phyloP scores from a whole-genome alignment of 2,888 invertebrate genomes.

The Sphecodes monilicornis region DNA sequence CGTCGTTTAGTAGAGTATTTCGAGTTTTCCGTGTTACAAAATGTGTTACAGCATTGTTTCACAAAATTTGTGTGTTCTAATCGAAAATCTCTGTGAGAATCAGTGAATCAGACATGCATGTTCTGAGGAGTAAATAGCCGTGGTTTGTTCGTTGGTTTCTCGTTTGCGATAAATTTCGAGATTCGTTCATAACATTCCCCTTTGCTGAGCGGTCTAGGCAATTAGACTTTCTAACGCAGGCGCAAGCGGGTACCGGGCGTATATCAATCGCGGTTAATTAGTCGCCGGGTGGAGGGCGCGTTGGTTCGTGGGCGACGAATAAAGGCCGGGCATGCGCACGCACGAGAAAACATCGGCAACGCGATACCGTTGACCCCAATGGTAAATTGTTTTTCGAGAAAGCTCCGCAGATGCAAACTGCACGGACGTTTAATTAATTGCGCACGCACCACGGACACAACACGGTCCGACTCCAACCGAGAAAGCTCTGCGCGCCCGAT shows the following conservation, averaged over 20 bases:
- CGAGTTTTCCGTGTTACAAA: neutral
- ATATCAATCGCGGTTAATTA: conserved; percentile 71
- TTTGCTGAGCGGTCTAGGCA: conserved; percentile 35
- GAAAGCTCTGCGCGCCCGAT: conserved; percentile 21
- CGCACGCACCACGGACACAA: conserved; percentile 39
- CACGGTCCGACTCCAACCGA: conserved; percentile 15
- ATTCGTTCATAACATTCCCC: conserved; percentile 48
- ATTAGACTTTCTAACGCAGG: conserved; percentile 52
- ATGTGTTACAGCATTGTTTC: neutral
- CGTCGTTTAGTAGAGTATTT: neutral
- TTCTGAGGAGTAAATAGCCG: neutral
- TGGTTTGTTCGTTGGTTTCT: conserved; percentile 11
- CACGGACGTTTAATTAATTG: conserved; percentile 47
- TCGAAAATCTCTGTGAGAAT: neutral
- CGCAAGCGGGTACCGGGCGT: conserved; percentile 37
- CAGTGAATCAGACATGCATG: neutral
- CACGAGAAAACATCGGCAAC: conserved; percentile 54
- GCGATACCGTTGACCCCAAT: conserved; percentile 69
- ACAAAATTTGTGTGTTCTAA: neutral
- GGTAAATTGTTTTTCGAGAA: conserved; percentile 68
- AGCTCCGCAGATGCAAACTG: conserved; percentile 46
- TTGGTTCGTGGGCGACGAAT: conserved; percentile 58
- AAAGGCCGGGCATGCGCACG: conserved; percentile 43
- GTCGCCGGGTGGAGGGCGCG: conserved; percentile 51
- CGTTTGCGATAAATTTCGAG: conserved; percentile 56